Percentiles rank a stretch among this genome's conserved stretches.
Evolutionary conservation across 2,888 invertebrate genomes (phyloP).

Genomic region (Drosophila demipolita): DNA sequence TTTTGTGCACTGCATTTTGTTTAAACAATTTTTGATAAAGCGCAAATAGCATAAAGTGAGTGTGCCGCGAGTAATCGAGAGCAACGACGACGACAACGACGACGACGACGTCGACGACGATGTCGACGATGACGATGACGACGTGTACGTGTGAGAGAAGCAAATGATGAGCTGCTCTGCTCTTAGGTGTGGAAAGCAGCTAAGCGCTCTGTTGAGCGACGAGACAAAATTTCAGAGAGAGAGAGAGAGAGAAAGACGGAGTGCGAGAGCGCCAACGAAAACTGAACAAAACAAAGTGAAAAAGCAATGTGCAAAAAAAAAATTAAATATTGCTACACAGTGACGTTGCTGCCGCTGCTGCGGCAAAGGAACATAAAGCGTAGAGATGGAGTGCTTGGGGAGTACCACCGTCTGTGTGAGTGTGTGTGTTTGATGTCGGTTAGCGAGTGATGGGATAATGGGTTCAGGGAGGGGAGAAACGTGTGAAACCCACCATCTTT

Average conservation of each 20-base stretch:
- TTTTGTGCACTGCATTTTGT: slow-evolving; percentile 48
- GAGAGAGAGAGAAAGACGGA: slow-evolving; percentile 3
- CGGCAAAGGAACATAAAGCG: slow-evolving; percentile 25
- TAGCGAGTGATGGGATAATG: slow-evolving; percentile 1
- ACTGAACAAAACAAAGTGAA: slow-evolving; percentile 54
- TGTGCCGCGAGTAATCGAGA: slow-evolving; percentile 14
- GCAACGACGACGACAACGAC: not conserved
- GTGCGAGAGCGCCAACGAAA: slow-evolving; percentile 24
- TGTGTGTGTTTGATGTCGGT: slow-evolving; percentile 18
- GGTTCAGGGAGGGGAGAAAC: not conserved
- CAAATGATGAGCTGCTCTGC: slow-evolving; percentile 26
- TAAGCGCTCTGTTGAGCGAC: slow-evolving; percentile 23
- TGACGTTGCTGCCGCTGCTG: slow-evolving; percentile 38
- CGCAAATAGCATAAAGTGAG: slow-evolving; percentile 27
- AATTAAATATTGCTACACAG: slow-evolving; percentile 37
- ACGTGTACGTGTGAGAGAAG: slow-evolving; percentile 20
- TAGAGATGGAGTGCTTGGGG: slow-evolving; percentile 10
- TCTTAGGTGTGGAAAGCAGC: slow-evolving; percentile 30
- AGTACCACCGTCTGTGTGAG: slow-evolving; percentile 9
- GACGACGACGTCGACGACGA: not conserved
- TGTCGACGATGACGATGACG: not conserved
- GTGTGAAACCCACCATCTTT: slow-evolving; percentile 32
- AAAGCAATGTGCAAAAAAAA: slow-evolving; percentile 40
- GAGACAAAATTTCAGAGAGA: slow-evolving; percentile 12
- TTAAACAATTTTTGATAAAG: slow-evolving; percentile 56